These are phyloP conservation scores for Hemicentrotus pulcherrimus DNA, from an alignment of 35 echinoderm and acorn worm species.

Conservation along the genomic window DNA sequence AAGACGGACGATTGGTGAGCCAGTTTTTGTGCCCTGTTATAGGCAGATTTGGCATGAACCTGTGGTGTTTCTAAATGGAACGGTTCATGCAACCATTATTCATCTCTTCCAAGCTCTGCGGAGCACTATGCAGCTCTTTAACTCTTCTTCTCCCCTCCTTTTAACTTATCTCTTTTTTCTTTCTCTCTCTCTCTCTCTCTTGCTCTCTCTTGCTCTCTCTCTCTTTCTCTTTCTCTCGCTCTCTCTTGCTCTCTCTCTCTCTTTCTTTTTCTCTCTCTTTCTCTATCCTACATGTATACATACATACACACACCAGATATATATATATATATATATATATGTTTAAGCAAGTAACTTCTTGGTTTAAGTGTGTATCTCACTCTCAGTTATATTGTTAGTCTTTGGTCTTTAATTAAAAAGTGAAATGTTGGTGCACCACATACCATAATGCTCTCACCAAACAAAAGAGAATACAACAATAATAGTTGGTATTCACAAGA, in stretches of 20 bases:
- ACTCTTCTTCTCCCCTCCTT: background rate
- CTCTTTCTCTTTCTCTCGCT: background rate
- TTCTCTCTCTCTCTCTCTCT: background rate
- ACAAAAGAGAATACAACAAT: no score
- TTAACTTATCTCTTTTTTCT: background rate
- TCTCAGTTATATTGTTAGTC: no score
- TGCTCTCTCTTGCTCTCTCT: background rate
- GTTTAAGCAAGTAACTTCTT: no score
- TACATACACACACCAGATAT: no score
- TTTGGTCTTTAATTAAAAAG: no score
- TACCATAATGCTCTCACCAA: no score
- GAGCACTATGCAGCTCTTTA: background rate
- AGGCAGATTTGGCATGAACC: conserved; percentile 19
- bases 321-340: no score
- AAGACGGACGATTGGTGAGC: background rate
- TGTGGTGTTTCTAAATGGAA: background rate
- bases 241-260: background rate
- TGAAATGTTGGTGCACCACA: no score
- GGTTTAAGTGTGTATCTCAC: no score
- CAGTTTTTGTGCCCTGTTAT: background rate
- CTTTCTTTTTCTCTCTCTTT: background rate
- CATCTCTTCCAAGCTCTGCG: background rate
- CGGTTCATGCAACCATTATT: background rate
- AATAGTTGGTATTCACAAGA: no score
- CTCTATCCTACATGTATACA: background rate